Base-by-base conservation (phyloP, 2,113 vertebrate genomes). In the Phrynocephalus versicolor region DNA sequence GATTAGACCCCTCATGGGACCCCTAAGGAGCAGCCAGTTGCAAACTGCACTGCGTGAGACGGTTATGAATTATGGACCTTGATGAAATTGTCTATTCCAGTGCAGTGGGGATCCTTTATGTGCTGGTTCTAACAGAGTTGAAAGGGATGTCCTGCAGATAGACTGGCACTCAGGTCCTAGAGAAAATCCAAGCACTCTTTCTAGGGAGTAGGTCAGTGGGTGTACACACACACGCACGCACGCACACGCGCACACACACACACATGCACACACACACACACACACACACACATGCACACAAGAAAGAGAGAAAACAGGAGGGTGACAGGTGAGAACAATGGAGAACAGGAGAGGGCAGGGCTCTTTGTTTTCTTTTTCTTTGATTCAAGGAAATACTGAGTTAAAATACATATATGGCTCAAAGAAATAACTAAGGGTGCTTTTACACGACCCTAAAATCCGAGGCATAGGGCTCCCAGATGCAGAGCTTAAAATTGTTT, bases 61-160 rank as follows among this genome's bases (percentile, higher is more conserved):
- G 57, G 41, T 67, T 67, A 67, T 77, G 45, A 76, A 76, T 84
- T 77, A 84, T 77, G 83, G 62, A 84, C 73, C 62, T 84, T 84
- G 73, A 84, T 77, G 33, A 84, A 57, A 73, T 69, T 77, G 73
- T 57, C 57, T 84, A 51, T 76, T 15, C 82, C 73, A 37, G 21
- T 45, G 14, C 45, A 70, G 74, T 27, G 13, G 64, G 33, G 39
- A 78, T 16, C 73, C 15, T 77, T 84, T 67, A 82, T 72, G 51
- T 58, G 67, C 45, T 82, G 74, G 1, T 23, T 62, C 41, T 64
- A 10, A n/a, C 16, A 45, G 74, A 70, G 33, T n/a, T 30, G 35
- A 78, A 85, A 70, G 64, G 21, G 39, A 5, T 78, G 33, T 39
- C 18, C 74, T 25, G 25, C 33, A 21, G 33, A 37, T 78, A 9